These are phyloP conservation scores for Polyommatus icarus DNA, from an alignment of 2,888 invertebrate genomes.

Conservation along the genomic window DNA sequence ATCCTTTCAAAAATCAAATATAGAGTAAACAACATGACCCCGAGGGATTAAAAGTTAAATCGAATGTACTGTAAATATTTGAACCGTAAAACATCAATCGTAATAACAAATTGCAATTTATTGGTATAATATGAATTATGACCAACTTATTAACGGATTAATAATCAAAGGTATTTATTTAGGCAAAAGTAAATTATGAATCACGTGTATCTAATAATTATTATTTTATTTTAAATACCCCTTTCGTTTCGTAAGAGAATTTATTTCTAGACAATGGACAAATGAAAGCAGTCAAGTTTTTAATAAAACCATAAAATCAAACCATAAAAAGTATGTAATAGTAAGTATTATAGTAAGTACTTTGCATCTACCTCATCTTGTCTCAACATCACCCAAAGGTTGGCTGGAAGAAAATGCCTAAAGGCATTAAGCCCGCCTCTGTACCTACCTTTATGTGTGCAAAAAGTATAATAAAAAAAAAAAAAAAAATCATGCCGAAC, in stretches of 20 bases:
- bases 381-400: too few relatives aligned
- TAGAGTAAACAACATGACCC: neutral
- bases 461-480: too few relatives aligned
- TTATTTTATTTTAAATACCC: neutral
- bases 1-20: neutral
- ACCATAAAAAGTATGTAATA: too few relatives aligned
- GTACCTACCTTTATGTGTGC: too few relatives aligned
- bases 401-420: too few relatives aligned
- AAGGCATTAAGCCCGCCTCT: too few relatives aligned
- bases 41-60: constrained; percentile 15
- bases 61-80: constrained; percentile 14
- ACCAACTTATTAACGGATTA: neutral
- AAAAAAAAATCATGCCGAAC: too few relatives aligned
- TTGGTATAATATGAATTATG: neutral
- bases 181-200: neutral
- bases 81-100: neutral
- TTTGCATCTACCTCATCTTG: too few relatives aligned
- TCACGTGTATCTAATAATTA: neutral
- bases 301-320: too few relatives aligned
- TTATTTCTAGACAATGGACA: neutral
- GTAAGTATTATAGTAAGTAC: too few relatives aligned
- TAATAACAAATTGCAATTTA: constrained; percentile 7
- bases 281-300: neutral
- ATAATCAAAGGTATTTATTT: neutral
- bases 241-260: neutral